Evolutionary conservation across 2,113 vertebrate genomes (phyloP).

Genomic region (Cynocephalus volans): DNA sequence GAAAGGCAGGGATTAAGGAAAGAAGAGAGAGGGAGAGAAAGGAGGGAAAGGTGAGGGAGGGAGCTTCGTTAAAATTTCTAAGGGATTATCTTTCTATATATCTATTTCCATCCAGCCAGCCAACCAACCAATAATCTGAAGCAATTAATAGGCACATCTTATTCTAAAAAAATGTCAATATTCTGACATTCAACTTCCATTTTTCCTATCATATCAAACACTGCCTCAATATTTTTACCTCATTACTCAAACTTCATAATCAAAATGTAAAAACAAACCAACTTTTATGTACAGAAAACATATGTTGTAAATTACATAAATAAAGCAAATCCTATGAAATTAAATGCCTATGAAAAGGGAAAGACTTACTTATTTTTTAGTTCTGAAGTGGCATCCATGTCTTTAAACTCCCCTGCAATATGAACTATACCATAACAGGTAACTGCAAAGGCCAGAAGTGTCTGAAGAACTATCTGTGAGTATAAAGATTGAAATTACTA

Average conservation of each 20-base stretch:
- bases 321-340: conserved; percentile 54
- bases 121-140: conserved; percentile 55
- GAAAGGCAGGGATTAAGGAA: too few relatives aligned
- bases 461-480: conserved; percentile 97
- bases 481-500: conserved; percentile 73
- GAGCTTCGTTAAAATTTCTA: not conserved
- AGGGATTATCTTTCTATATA: conserved; percentile 24
- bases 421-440: conserved; percentile 99
- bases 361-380: conserved; percentile 97
- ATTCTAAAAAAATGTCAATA: conserved; percentile 8
- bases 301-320: not conserved
- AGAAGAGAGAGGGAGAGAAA: not conserved
- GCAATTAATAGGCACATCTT: not conserved
- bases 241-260: conserved; percentile 53
- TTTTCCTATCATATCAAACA: conserved; percentile 58
- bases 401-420: conserved; percentile 90
- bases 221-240: conserved; percentile 42
- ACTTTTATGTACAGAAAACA: conserved; percentile 61
- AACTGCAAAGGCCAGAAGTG: conserved; percentile 96
- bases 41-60: not conserved
- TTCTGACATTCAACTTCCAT: conserved; percentile 22
- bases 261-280: conserved; percentile 53
- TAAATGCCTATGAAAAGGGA: conserved; percentile 58
- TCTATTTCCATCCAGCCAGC: conserved; percentile 29
- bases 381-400: conserved; percentile 98